Percentiles rank a stretch among this genome's conserved stretches.
Evolutionary conservation across 2,888 invertebrate species (phyloP).

Genomic region (Rotaria magnacalcarata): DNA sequence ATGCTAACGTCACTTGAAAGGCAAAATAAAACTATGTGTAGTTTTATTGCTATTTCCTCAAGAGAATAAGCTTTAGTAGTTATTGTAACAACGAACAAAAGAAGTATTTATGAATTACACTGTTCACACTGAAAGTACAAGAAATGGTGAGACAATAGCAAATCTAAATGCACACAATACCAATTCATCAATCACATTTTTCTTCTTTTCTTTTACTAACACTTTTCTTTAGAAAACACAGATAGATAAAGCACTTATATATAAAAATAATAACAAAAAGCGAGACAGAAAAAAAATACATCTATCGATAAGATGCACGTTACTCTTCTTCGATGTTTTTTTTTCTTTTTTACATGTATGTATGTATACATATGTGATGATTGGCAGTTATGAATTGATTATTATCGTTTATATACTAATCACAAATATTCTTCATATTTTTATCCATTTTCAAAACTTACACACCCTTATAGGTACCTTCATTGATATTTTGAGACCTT

Average conservation of each 20-base stretch:
- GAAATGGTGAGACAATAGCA: neutral
- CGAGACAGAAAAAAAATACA: neutral
- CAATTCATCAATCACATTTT: neutral
- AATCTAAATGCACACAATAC: neutral
- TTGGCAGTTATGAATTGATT: neutral
- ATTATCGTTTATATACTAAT: neutral
- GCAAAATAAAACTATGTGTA: neutral
- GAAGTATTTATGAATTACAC: neutral
- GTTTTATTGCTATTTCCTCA: neutral
- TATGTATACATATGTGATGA: neutral
- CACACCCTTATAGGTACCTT: neutral
- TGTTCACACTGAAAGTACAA: neutral
- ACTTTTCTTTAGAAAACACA: neutral
- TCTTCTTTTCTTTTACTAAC: neutral
- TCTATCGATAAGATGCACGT: neutral
- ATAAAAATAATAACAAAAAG: neutral
- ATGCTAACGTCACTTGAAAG: neutral
- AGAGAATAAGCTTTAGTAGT: neutral
- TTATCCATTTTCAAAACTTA: neutral
- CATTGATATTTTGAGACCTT: neutral
- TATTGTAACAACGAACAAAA: neutral
- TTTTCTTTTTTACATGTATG: neutral
- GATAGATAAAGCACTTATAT: neutral
- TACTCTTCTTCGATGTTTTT: neutral
- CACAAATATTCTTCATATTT: neutral